phyloP scores from a whole-genome alignment of 2,888 invertebrate genomes.

The Aricia artaxerxes region DNA sequence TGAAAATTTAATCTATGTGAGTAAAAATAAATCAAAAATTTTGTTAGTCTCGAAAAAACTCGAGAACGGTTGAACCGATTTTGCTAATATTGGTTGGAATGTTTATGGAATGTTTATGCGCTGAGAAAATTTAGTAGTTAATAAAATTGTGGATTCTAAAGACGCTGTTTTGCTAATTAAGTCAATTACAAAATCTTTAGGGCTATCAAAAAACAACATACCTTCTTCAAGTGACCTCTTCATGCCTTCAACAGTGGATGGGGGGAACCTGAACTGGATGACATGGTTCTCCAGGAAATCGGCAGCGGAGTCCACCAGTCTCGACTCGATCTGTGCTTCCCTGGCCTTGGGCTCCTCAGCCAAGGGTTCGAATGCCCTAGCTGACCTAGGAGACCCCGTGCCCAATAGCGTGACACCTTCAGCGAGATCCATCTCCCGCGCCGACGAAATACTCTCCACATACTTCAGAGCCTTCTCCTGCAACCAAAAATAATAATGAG shows the following conservation, averaged over 20 bases:
- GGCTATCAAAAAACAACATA: constrained; percentile 52
- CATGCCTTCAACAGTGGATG: constrained; percentile 86
- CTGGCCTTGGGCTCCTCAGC: constrained; percentile 87
- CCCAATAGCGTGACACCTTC: constrained; percentile 81
- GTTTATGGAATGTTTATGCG: too few species aligned
- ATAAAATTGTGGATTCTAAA: too few species aligned
- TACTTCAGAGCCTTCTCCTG: constrained; percentile 87
- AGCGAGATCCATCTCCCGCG: constrained; percentile 79
- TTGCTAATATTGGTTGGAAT: too few species aligned
- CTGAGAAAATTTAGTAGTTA: too few species aligned
- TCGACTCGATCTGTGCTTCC: constrained; percentile 86
- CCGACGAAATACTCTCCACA: constrained; percentile 79
- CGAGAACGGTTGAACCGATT: too few species aligned
- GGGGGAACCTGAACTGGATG: constrained; percentile 89
- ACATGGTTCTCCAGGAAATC: constrained; percentile 90
- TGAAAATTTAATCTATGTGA: too few species aligned
- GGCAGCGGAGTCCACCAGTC: constrained; percentile 87
- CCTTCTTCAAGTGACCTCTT: constrained; percentile 91
- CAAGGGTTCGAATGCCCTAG: constrained; percentile 82
- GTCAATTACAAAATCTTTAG: too few species aligned
- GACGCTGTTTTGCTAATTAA: too few species aligned
- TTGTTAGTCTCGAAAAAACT: too few species aligned
- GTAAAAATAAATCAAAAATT: too few species aligned
- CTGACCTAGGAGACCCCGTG: constrained; percentile 79
- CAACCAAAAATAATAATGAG: constrained; percentile 66